Evolutionary conservation across 1,140 invertebrate species (phyloP).

Genomic region (Drosophila orosa): DNA sequence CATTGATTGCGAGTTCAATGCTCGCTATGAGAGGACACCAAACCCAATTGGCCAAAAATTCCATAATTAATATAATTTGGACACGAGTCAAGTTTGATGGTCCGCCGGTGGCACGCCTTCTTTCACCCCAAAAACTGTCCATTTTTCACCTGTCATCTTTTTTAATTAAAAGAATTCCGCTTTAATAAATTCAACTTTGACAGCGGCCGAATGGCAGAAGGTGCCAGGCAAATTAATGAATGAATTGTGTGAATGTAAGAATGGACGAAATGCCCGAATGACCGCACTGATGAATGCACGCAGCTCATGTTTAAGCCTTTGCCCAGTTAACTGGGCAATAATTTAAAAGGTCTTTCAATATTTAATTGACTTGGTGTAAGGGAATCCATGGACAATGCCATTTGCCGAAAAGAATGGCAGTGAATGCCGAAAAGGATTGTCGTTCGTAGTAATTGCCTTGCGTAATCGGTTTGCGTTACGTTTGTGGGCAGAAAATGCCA

Average conservation of each 20-base stretch:
- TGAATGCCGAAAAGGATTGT: constrained; percentile 4
- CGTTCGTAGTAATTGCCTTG: constrained; percentile 1
- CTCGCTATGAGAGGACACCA: constrained; percentile 25
- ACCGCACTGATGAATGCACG: constrained; percentile 8
- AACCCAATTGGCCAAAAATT: constrained; percentile 52
- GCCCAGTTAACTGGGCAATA: constrained; percentile 49
- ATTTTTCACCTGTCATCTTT: constrained; percentile 67
- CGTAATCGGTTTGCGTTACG: constrained; percentile 13
- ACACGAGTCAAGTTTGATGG: constrained; percentile 45
- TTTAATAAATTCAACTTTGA: constrained; percentile 79
- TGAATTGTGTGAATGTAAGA: constrained; percentile 34
- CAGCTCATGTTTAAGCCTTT: constrained; percentile 22
- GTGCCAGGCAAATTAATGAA: constrained; percentile 46
- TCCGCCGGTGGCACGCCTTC: neutral
- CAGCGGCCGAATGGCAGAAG: constrained; percentile 57
- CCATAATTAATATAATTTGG: constrained; percentile 73
- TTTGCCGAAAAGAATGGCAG: constrained; percentile 4
- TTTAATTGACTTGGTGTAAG: constrained; percentile 66
- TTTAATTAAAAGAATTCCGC: constrained; percentile 77
- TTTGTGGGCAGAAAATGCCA: neutral
- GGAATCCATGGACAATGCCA: constrained; percentile 4
- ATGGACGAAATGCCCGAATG: constrained; percentile 1
- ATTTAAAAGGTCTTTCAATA: constrained; percentile 68
- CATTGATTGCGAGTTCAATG: constrained; percentile 78
- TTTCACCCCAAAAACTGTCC: constrained; percentile 6